Evolutionary conservation across 2,888 invertebrate genomes (phyloP).

Genomic region (Cryptocheilus praepositus): DNA sequence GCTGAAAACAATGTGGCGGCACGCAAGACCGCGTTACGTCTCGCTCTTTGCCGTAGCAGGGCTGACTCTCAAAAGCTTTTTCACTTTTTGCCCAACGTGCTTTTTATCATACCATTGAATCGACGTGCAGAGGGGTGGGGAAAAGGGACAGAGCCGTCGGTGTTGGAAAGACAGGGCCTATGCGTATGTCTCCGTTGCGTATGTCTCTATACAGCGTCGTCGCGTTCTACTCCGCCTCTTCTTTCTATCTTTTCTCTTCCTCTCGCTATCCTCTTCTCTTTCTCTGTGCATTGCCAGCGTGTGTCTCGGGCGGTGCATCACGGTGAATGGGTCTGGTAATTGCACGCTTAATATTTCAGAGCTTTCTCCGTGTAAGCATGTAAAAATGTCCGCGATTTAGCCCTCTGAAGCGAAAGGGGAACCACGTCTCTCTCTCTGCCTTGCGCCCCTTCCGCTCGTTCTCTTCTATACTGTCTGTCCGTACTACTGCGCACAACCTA

Average conservation of each 20-base stretch:
- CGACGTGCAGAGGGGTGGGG: conserved; percentile 51
- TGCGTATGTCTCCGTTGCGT: conserved; percentile 30
- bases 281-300: conserved; percentile 47
- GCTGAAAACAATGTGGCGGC: conserved; percentile 44
- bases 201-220: conserved; percentile 41
- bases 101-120: conserved; percentile 72
- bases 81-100: conserved; percentile 71
- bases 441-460: conserved; percentile 44
- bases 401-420: conserved; percentile 31
- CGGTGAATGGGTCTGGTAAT: conserved; percentile 73
- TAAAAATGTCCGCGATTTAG: conserved; percentile 68
- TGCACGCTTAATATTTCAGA: conserved; percentile 74
- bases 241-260: not conserved
- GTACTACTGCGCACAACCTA: conserved; percentile 49
- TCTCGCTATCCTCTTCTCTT: conserved; percentile 26
- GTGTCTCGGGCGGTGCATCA: conserved; percentile 65
- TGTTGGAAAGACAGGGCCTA: conserved; percentile 15
- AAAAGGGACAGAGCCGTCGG: conserved; percentile 23
- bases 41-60: conserved; percentile 44
- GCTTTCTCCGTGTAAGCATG: conserved; percentile 69
- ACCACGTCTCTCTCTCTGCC: conserved; percentile 37
- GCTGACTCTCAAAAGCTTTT: conserved; percentile 69
- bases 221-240: conserved; percentile 19
- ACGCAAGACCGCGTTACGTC: conserved; percentile 33
- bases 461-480: conserved; percentile 46